Evolutionary conservation across 2,113 vertebrate genomes (phyloP).

Genomic region (Andinoacara biseriatus): DNA sequence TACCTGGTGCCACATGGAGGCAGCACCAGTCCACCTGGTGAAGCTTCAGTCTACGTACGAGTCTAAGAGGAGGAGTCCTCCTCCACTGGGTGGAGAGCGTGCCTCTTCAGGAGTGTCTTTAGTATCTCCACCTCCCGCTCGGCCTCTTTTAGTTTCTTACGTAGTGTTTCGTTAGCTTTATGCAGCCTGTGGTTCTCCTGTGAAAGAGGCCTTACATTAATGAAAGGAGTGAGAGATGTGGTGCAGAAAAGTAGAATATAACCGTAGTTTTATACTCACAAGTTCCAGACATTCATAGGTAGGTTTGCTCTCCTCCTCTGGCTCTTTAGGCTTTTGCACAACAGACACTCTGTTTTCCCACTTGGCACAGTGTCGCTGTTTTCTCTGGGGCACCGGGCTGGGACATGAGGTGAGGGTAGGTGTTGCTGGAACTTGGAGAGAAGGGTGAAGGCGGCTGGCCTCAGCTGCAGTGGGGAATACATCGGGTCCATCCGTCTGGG

Average conservation of each 20-base stretch:
- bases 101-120: slow-evolving; percentile 80
- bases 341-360: slow-evolving; percentile 92
- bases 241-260: not conserved
- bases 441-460: slow-evolving; percentile 65
- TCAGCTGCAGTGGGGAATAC: slow-evolving; percentile 53
- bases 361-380: slow-evolving; percentile 87
- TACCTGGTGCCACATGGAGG: slow-evolving; percentile 33
- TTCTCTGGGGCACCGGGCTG: slow-evolving; percentile 88
- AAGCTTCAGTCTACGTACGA: not conserved
- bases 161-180: slow-evolving; percentile 87
- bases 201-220: slow-evolving; percentile 11
- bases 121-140: slow-evolving; percentile 90
- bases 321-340: slow-evolving; percentile 82
- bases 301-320: slow-evolving; percentile 79
- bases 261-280: slow-evolving; percentile 69
- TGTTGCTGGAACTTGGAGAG: slow-evolving; percentile 66
- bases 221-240: not conserved
- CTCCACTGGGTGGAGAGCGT: slow-evolving; percentile 75
- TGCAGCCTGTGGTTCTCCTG: slow-evolving; percentile 89
- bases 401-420: slow-evolving; percentile 82
- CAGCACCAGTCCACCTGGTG: slow-evolving; percentile 37
- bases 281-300: slow-evolving; percentile 86
- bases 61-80: slow-evolving; percentile 79
- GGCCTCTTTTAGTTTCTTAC: slow-evolving; percentile 87
- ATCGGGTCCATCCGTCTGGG: slow-evolving; percentile 86